Conservation (phyloP, 2,797 vertebrate species). For the Spinus pinus region DNA sequence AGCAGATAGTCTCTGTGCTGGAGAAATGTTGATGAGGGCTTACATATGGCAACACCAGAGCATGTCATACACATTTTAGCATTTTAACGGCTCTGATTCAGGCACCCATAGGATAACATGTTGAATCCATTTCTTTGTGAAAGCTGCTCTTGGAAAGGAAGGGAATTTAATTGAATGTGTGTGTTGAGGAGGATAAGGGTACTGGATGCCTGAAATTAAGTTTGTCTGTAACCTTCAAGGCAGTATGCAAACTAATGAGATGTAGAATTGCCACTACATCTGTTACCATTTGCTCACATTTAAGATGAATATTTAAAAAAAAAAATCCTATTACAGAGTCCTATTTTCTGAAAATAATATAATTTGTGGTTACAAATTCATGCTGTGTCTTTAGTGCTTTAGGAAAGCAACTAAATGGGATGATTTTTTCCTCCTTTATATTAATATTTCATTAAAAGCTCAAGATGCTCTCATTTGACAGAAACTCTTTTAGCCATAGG, state of each 20-base stretch:
- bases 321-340: neutral
- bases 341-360: conserved; percentile 12
- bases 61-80: neutral
- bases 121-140: neutral
- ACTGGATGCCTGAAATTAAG: conserved; percentile 13
- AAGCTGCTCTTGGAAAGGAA: neutral
- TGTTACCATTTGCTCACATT: neutral
- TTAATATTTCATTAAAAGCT: conserved; percentile 51
- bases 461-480: neutral
- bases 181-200: neutral
- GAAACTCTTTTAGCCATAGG: neutral
- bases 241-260: conserved; percentile 12
- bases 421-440: neutral
- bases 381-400: neutral
- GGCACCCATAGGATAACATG: neutral
- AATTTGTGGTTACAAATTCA: neutral
- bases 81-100: neutral
- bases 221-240: conserved; percentile 45
- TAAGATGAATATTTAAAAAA: neutral
- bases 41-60: neutral
- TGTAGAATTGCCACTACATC: neutral
- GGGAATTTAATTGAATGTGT: conserved; percentile 33
- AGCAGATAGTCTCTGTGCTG: neutral
- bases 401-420: neutral
- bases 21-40: neutral